Evolutionary conservation across 2,797 vertebrate genomes (phyloP).

Genomic region (Chloroceryle inda): DNA sequence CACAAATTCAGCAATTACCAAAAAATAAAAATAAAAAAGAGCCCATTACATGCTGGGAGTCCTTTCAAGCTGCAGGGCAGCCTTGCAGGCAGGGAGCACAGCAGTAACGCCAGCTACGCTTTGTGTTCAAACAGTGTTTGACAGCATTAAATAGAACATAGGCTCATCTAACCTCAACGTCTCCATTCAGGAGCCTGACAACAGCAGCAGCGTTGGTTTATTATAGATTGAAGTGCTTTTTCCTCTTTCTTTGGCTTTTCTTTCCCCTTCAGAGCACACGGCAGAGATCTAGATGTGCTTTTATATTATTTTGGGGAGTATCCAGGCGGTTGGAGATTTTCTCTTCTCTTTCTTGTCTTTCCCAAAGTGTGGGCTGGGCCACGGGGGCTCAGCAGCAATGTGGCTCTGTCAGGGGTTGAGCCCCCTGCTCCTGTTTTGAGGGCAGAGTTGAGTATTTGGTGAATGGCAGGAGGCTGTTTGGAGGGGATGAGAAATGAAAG

Average conservation of each 20-base stretch:
- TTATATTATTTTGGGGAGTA: neutral
- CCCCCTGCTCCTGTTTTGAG: fast-evolving
- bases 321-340: neutral
- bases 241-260: neutral
- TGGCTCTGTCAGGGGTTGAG: neutral
- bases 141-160: constrained; percentile 18
- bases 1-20: neutral
- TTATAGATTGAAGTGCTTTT: neutral
- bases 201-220: neutral
- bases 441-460: neutral
- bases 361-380: fast-evolving
- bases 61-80: constrained; percentile 5
- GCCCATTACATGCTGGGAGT: neutral
- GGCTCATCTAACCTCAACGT: neutral
- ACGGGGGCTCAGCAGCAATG: neutral
- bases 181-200: constrained; percentile 22
- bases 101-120: neutral
- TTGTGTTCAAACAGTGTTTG: constrained; percentile 37
- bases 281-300: neutral
- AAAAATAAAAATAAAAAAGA: neutral
- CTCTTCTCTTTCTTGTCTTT: neutral
- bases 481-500: neutral
- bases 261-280: neutral
- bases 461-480: neutral
- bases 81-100: neutral